Evolutionary conservation across 2,113 vertebrate genomes (phyloP).

Genomic region (Gorsachius goisagi): DNA sequence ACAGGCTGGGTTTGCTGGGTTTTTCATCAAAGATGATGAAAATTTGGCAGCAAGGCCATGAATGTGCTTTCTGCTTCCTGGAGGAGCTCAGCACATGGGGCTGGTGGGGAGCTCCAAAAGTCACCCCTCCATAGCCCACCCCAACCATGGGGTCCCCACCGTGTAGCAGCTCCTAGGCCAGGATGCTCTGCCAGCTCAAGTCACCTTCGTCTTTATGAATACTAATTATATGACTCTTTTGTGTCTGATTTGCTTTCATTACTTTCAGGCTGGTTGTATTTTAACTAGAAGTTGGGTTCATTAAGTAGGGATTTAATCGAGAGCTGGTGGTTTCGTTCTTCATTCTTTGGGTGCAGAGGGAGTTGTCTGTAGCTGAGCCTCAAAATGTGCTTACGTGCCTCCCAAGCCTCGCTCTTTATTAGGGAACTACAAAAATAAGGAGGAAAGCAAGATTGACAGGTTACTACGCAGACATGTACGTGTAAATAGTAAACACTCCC

Average conservation of each 20-base stretch:
- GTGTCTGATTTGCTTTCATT: background rate
- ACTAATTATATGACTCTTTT: background rate
- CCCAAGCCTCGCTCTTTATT: background rate
- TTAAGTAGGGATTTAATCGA: conserved; percentile 3
- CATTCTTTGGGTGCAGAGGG: background rate
- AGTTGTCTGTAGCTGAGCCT: background rate
- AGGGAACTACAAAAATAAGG: background rate
- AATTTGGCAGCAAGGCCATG: background rate
- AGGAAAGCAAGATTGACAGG: background rate
- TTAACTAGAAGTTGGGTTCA: conserved; percentile 13
- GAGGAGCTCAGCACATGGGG: background rate
- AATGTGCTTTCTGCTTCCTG: background rate
- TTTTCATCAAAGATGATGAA: background rate
- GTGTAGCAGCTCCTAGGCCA: background rate
- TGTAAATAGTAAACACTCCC: background rate
- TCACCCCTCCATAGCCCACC: background rate
- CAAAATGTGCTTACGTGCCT: background rate
- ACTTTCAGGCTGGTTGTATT: background rate
- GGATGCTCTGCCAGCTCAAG: background rate
- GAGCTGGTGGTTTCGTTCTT: background rate
- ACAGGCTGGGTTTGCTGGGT: background rate
- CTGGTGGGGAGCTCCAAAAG: background rate
- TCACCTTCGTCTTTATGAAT: background rate
- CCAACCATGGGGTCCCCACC: rapidly evolving
- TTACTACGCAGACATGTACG: background rate